phyloP scores from a whole-genome alignment of 2,113 vertebrate species.

The Nansenia antarctica region DNA sequence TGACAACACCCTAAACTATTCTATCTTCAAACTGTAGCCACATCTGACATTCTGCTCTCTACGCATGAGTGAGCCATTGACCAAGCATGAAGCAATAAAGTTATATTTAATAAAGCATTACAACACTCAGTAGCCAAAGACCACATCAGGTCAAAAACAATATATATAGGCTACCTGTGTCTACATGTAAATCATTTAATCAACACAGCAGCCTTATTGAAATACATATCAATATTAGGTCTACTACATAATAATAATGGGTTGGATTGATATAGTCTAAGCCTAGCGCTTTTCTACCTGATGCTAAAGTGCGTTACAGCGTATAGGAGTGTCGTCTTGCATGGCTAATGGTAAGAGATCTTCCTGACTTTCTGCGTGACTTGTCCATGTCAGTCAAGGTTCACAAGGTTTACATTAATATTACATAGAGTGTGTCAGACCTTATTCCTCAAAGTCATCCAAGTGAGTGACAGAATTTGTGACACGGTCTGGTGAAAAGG shows the following conservation, averaged over 20 bases:
- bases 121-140: too few species aligned
- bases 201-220: too few species aligned
- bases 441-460: slow-evolving; percentile 7
- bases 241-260: too few species aligned
- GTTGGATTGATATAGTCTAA: too few species aligned
- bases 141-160: too few species aligned
- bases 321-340: too few species aligned
- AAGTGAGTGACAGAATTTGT: slow-evolving; percentile 15
- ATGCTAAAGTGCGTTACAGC: too few species aligned
- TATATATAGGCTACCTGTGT: too few species aligned
- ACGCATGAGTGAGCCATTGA: slow-evolving; percentile 7
- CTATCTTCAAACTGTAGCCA: background rate
- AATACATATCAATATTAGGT: too few species aligned
- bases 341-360: background rate
- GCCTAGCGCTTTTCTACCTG: too few species aligned
- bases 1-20: slow-evolving; percentile 45
- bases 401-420: background rate
- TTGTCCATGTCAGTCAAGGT: slow-evolving; percentile 13
- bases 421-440: background rate
- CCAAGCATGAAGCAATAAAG: too few species aligned
- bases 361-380: slow-evolving; percentile 23
- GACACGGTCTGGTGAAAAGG: slow-evolving; percentile 29
- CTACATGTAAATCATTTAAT: too few species aligned
- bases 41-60: background rate
- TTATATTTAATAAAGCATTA: background rate